A percentile compares a stretch with the other conserved stretches of the same genome.
phyloP scores from a whole-genome alignment of 2,113 vertebrate species.

The Rhizomys pruinosus region DNA sequence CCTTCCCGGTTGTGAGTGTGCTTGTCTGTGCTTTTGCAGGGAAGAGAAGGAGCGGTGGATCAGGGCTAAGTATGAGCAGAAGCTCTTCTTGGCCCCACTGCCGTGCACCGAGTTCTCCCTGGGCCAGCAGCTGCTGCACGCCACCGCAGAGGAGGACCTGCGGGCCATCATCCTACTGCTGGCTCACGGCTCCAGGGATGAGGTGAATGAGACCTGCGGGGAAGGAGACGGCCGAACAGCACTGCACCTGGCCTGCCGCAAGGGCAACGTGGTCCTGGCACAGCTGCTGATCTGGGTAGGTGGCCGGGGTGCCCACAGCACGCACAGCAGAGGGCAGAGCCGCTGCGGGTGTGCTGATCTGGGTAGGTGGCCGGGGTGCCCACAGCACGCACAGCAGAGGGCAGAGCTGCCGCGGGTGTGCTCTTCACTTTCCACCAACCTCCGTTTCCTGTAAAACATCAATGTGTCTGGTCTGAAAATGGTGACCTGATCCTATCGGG shows the following conservation, averaged over 20 bases:
- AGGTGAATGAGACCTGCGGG: constrained; percentile 97
- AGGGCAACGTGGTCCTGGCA: constrained; percentile 93
- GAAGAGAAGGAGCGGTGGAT: constrained; percentile 99
- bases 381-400: accelerated
- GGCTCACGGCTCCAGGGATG: constrained; percentile 93
- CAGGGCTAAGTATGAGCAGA: constrained; percentile 97
- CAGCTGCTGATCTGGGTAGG: constrained; percentile 98
- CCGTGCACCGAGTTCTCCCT: constrained; percentile 90
- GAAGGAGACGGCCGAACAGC: constrained; percentile 95
- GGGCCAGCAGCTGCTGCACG: constrained; percentile 94
- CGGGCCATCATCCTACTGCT: constrained; percentile 93
- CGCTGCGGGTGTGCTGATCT: accelerated
- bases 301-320: accelerated
- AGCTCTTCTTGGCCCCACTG: constrained; percentile 93
- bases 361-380: constrained; percentile 84
- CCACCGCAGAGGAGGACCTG: constrained; percentile 94
- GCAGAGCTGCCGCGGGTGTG: accelerated
- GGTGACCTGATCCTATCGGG: background rate
- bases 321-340: accelerated
- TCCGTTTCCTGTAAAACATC: background rate
- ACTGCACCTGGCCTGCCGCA: constrained; percentile 94
- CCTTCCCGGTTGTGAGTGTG: accelerated
- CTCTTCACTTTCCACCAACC: background rate
- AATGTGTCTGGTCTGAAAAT: accelerated
- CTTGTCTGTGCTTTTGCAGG: constrained; percentile 84